These are phyloP conservation scores for Prinia subflava DNA, from an alignment of 2,113 vertebrate species.

Conservation along the genomic window DNA sequence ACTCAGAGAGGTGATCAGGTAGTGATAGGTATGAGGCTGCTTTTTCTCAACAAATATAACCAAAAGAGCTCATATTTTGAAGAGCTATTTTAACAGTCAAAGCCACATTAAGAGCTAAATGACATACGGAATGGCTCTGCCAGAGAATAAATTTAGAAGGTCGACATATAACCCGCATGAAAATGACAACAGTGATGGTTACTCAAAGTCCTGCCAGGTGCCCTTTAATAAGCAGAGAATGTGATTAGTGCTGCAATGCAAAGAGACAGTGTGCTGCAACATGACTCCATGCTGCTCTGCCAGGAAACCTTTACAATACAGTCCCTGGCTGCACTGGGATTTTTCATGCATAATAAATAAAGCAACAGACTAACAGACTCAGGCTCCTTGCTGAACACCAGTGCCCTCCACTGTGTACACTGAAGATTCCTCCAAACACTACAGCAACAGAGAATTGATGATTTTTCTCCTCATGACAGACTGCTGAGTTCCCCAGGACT, in stretches of 20 bases:
- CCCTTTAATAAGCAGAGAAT: constrained; percentile 61
- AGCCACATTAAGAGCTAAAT: not conserved
- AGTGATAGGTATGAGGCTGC: not conserved
- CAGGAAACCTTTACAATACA: constrained; percentile 54
- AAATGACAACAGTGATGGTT: constrained; percentile 4
- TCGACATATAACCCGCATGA: not conserved
- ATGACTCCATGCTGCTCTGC: constrained; percentile 55
- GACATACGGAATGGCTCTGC: not conserved
- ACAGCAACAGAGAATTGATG: not conserved
- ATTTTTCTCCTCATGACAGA: constrained; percentile 10
- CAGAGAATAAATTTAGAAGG: not conserved
- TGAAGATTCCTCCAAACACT: not conserved
- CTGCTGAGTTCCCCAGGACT: not conserved
- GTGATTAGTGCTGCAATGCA: constrained; percentile 47
- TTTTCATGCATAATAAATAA: constrained; percentile 69
- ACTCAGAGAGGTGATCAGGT: not conserved
- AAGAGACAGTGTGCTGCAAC: constrained; percentile 53
- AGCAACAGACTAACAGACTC: not conserved
- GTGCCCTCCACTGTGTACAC: not conserved
- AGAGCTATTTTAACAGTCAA: not conserved
- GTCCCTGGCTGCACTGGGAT: constrained; percentile 6
- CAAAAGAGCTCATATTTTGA: not conserved
- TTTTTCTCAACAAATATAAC: not conserved
- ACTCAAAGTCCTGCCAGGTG: constrained; percentile 52
- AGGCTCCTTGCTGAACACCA: constrained; percentile 46